Base-by-base conservation (phyloP, 2,113 vertebrate species). In the Micromys minutus region DNA sequence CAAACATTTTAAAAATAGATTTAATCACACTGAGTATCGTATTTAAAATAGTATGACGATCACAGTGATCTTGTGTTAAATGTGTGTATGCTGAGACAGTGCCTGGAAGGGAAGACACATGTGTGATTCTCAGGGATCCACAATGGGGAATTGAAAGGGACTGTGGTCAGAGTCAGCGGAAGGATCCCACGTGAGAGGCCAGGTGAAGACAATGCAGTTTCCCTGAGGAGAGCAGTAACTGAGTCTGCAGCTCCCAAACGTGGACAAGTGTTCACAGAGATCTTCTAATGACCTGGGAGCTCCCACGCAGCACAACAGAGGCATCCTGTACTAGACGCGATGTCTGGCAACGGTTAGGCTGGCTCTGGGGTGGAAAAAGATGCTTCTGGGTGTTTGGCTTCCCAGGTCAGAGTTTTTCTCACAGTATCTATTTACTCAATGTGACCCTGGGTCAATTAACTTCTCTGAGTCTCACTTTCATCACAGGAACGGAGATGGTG, bases 1-100 rank as follows among this genome's bases (percentile, higher is more conserved):
- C 86, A 57, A 50, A 80, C 15, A 29, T 59, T 10, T 81, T 91
- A 93, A 69, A 95, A 71, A n/a, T 76, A 88, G 76, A 88, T 94
- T 92, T 65, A 65, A 95, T 92, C 45, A 39, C 36, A 36, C n/a
- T 22, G 17, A 69, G 16, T 81, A 29, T 76, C 52, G 16, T 24
- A 47, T 57, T 90, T 50, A 77, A 24, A 57, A 81, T 34, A 77
- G 21, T 3, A 3, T 6, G 34, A 39, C 10, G 71, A 81, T 80
- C 34, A n/a, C 61, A 61, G 67, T 22, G 42, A 80, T 57, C 71
- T 22, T 75, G 31, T 12, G 21, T 69, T 79, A 71, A 90, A 67
- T 24, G 59, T 65, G 21, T 57, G 39, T 67, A 50, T 92, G 67
- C 47, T 72, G 42, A 76, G 42, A 36, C 4, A 55, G 65, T 45